Evolutionary conservation across 2,113 vertebrate species (phyloP).

Genomic region (Monarcha castaneiventris): DNA sequence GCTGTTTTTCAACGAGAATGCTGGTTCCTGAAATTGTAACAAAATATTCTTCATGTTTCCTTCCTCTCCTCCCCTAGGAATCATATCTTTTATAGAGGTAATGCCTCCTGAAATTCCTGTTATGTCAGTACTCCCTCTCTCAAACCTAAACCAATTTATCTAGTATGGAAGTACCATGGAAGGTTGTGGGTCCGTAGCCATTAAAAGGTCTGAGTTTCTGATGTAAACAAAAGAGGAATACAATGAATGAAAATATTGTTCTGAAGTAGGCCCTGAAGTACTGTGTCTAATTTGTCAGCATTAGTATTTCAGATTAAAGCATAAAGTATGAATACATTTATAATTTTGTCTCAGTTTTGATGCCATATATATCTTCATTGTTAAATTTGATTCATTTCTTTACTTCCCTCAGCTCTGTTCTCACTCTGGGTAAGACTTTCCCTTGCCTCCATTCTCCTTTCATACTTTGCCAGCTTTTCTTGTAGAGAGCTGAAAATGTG

Average conservation of each 20-base stretch:
- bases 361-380: background rate
- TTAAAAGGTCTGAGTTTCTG: background rate
- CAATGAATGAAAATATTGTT: background rate
- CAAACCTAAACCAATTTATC: background rate
- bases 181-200: background rate
- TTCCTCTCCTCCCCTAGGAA: background rate
- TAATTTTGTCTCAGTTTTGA: background rate
- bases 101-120: background rate
- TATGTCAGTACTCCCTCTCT: background rate
- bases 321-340: background rate
- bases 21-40: background rate
- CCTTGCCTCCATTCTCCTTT: background rate
- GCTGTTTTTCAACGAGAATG: background rate
- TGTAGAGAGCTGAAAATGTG: background rate
- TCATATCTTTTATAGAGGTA: background rate
- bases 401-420: background rate
- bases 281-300: background rate
- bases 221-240: background rate
- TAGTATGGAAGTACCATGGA: background rate
- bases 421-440: background rate
- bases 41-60: background rate
- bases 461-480: background rate
- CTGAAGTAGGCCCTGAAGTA: background rate
- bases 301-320: background rate
- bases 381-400: background rate